Base-by-base conservation (phyloP, 2,113 vertebrate genomes). In the Archilochus colubris region DNA sequence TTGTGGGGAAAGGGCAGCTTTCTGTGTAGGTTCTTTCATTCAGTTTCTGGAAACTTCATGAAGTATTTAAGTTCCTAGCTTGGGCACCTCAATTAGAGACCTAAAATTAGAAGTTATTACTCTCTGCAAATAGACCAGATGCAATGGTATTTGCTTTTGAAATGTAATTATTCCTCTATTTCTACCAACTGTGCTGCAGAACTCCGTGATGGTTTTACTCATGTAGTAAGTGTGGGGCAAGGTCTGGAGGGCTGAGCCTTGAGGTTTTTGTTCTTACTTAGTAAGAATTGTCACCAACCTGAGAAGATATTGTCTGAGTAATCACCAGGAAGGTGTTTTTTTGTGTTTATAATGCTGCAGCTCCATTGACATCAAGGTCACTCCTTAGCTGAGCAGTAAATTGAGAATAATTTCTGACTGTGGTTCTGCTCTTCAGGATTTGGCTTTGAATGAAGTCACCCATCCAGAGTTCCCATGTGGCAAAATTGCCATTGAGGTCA, bases 381-480 rank as follows among this genome's bases (percentile, higher is more conserved):
- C n/a, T 79, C 38, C 88, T 54, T 27, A 76, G 76, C 43, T 44
- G 36, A 87, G 30, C 46, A n/a, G 40, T 38, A 58, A 79, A 38
- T 0, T 36, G 25, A 59, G 75, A 77, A 55, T 80, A 31, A 6
- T 43, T 79, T 94, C 30, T 43, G 53, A n/a, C 48, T 62, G 30
- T 33, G 73, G 54, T 48, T 83, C 75, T 43, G 3, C 8, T 2
- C 48, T 28, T 36, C 38, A 58, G 77, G 78, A 16, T 55, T 22
- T 85, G 74, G 57, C 55, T 92, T 54, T 89, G 87, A 80, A 64
- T 62, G 40, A 63, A 95, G 63, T 31, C 63, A 87, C 63, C 48
- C 59, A 43, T 48, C 70, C 55, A 20, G 76, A 58, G 69, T 43
- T 85, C 62, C 38, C 81, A 18, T 7, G 40, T 58, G 70, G 83